Evolutionary conservation across 2,797 vertebrate species (phyloP), one percentile per base, ranked within the genome.

Genomic region (Pagetopsis macropterus): DNA sequence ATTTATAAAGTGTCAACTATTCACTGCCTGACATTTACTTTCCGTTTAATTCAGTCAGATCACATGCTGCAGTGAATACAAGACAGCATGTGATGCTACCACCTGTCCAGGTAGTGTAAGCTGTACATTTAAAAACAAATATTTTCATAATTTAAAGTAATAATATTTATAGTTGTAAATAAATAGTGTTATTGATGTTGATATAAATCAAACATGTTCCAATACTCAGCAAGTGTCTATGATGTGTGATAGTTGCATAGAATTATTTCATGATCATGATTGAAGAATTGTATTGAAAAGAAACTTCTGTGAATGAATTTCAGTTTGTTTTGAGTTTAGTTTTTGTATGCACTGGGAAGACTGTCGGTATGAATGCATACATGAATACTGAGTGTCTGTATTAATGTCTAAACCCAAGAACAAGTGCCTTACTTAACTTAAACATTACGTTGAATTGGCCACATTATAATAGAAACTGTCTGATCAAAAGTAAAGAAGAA

Each of bases 1-100:
- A 94, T 96, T 93, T 93, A 85, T 63, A 86, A 90, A 76, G 79
- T 63, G 68, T 81, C 17, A 23, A 70, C 72, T 58, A 78, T 85
- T 84, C 66, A 81, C 73, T 70, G 81, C 43, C 82, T 78, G 79
- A 92, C 86, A 92, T 87, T 87, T 84, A 60, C 52, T 90, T 83
- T 83, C 87, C 91, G 87, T 94, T 92, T 91, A 91, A 74, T 88
- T 71, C 66, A 87, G 49, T 59, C 70, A 84, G 88, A 87, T 65
- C 74, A 72, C 54, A 16, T 54, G 76, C 82, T 78, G 43, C 76
- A 82, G 81, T 85, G 65, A 86, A 86, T 89, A 87, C 37, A 75
- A 48, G 23, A 60, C 57, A 54, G 43, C 45, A 76, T 9, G 55
- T 55, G 61, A 74, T 49, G 31, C 27, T 48, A 52, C 78, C 83